phyloP scores from a whole-genome alignment of 2,113 vertebrate genomes.

The Urocynchramus pylzowi region DNA sequence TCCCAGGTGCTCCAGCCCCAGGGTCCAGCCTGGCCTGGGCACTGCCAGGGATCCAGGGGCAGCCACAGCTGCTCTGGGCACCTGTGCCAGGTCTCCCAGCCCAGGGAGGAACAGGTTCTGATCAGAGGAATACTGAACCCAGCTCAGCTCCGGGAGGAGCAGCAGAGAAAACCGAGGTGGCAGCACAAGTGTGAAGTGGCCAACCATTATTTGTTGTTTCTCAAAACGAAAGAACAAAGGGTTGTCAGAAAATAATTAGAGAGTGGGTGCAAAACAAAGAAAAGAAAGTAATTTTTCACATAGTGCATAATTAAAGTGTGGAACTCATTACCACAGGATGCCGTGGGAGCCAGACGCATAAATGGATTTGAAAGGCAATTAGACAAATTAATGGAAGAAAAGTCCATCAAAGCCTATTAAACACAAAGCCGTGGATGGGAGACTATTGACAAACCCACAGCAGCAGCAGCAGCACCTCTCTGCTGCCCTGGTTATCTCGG shows the following conservation, averaged over 20 bases:
- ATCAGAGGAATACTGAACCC: not conserved
- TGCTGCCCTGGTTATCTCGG: fast-evolving
- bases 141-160: fast-evolving
- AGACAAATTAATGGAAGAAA: constrained; percentile 45
- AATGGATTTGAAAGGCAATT: constrained; percentile 47
- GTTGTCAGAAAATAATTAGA: not conserved
- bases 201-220: not conserved
- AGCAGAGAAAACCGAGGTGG: not conserved
- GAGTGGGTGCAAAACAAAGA: constrained; percentile 27
- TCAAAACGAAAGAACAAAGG: not conserved
- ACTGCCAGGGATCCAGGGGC: not conserved
- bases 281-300: constrained; percentile 25
- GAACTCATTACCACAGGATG: constrained; percentile 27
- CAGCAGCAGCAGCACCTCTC: not conserved
- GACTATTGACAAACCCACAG: not conserved
- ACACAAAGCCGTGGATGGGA: not conserved
- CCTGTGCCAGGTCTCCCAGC: not conserved
- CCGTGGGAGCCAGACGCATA: constrained; percentile 8
- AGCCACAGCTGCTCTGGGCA: not conserved
- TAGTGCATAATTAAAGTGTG: constrained; percentile 17
- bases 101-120: not conserved
- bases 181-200: not conserved
- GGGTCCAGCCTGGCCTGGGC: not conserved
- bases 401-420: constrained; percentile 27
- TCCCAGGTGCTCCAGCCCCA: not conserved